Evolutionary conservation across 2,888 invertebrate genomes (phyloP).

Genomic region (Leptinotarsa tumamoca): DNA sequence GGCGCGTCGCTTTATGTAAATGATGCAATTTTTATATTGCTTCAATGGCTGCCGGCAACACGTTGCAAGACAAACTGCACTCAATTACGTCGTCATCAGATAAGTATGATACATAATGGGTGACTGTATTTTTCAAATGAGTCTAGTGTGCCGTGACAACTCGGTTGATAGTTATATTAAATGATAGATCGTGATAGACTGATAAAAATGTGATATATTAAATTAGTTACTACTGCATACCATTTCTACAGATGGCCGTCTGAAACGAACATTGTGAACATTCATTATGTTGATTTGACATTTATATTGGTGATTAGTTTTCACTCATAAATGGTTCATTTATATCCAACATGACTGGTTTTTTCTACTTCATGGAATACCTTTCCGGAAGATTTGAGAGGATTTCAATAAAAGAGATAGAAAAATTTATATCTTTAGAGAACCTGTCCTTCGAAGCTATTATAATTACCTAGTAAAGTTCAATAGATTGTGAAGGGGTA

Average conservation of each 20-base stretch:
- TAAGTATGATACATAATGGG: constrained; percentile 7
- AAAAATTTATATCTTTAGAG: no score
- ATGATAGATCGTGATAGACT: not conserved
- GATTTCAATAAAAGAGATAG: no score
- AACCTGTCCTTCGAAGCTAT: no score
- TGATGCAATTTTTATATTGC: constrained; percentile 36
- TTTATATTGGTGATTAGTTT: not conserved
- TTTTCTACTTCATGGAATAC: no score
- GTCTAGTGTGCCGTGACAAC: constrained; percentile 5
- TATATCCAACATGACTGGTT: not conserved
- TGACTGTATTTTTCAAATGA: constrained; percentile 4
- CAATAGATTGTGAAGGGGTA: no score
- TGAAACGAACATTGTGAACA: not conserved
- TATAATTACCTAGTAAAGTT: no score
- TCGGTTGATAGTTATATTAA: not conserved
- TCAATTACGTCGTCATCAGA: constrained; percentile 17
- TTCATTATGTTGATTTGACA: not conserved
- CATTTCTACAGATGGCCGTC: not conserved
- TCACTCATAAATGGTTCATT: not conserved
- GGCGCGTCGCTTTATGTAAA: constrained; percentile 31
- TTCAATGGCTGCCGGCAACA: constrained; percentile 14
- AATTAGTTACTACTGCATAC: not conserved
- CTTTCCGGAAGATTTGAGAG: no score
- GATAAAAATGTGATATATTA: constrained; percentile 4
- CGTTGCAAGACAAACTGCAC: constrained; percentile 16